Conservation (phyloP, 2,888 invertebrate species). For the Cosmorhoe ocellata region DNA sequence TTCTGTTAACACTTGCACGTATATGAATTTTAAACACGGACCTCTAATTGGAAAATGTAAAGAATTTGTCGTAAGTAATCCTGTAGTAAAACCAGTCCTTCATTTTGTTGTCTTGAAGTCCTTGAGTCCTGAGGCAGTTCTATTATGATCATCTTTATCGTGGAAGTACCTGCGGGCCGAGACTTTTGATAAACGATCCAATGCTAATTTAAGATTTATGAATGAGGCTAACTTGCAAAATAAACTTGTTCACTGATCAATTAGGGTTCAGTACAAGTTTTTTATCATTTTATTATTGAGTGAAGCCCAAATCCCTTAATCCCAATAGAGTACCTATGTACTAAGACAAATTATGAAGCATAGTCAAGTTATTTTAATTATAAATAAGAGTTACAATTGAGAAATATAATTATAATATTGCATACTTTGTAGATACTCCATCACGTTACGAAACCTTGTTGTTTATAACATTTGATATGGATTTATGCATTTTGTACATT, state of each 20-base stretch:
- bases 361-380: background rate
- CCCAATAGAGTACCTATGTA: too few species aligned
- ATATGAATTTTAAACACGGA: too few species aligned
- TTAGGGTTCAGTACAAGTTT: too few species aligned
- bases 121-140: constrained; percentile 12
- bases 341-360: background rate
- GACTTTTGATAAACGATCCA: constrained; percentile 12
- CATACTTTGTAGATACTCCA: constrained; percentile 11
- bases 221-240: constrained; percentile 8
- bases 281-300: background rate
- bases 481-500: constrained; percentile 26
- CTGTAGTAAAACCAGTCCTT: constrained; percentile 11
- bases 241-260: background rate
- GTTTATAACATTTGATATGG: constrained; percentile 16
- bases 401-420: constrained; percentile 9
- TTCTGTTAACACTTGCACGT: too few species aligned
- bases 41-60: background rate
- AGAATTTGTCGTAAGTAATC: constrained; percentile 4
- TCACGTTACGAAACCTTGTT: constrained; percentile 12
- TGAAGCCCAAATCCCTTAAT: background rate
- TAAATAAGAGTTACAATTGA: constrained; percentile 5
- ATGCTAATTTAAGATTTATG: constrained; percentile 26
- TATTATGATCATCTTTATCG: constrained; percentile 10
- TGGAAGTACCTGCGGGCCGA: background rate
- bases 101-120: constrained; percentile 7